Evolutionary conservation across 2,888 invertebrate genomes (phyloP).

Genomic region (Sericinus montela): DNA sequence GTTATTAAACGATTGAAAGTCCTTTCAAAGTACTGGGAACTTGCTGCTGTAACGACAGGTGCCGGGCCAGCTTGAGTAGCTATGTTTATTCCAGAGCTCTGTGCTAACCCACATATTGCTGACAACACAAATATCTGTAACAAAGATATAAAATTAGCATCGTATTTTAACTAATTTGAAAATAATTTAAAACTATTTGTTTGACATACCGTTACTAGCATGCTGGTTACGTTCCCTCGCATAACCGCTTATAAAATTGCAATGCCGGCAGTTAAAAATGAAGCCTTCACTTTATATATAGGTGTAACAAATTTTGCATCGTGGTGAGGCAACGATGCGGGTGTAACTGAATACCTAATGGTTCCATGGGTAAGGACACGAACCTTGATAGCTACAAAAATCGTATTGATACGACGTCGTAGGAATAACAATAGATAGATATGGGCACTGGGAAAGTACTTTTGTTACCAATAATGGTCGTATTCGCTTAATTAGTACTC

Average conservation of each 20-base stretch:
- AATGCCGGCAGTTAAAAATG: constrained; percentile 70
- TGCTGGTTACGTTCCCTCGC: constrained; percentile 46
- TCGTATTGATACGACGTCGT: constrained; percentile 68
- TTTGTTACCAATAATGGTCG: constrained; percentile 21
- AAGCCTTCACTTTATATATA: constrained; percentile 71
- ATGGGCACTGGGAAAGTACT: constrained; percentile 61
- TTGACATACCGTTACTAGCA: constrained; percentile 54
- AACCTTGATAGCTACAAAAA: constrained; percentile 75
- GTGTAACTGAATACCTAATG: constrained; percentile 74
- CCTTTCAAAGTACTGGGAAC: constrained; percentile 83
- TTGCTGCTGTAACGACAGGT: constrained; percentile 82
- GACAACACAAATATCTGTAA: constrained; percentile 51
- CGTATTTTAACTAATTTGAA: not conserved
- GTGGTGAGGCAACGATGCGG: constrained; percentile 66
- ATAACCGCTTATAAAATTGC: constrained; percentile 56
- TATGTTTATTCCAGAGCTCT: constrained; percentile 48
- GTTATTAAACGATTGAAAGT: constrained; percentile 78
- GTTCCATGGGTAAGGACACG: constrained; percentile 69
- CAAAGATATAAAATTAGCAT: constrained; percentile 13
- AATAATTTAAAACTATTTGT: not conserved
- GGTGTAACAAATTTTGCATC: constrained; percentile 78
- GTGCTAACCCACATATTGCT: constrained; percentile 41
- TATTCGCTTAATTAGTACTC: constrained; percentile 18
- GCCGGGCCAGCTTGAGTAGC: constrained; percentile 37
- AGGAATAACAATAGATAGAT: constrained; percentile 69